phyloP scores from a whole-genome alignment of 2,113 vertebrate genomes.

The Cynoglossus semilaevis region DNA sequence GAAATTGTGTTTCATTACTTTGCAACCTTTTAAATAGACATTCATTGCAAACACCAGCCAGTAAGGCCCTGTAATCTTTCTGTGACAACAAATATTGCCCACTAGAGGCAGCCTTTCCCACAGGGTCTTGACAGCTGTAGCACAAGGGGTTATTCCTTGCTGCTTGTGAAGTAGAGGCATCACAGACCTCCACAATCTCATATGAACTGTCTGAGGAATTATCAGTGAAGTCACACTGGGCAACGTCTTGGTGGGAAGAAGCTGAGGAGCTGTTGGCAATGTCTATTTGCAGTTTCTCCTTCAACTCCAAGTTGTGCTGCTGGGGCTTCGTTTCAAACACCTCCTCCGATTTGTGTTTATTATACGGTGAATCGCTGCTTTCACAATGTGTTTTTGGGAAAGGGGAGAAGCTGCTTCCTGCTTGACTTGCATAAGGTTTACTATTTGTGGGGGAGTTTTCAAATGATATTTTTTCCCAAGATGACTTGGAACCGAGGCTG shows the following conservation, averaged over 20 bases:
- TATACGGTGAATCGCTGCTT: not conserved
- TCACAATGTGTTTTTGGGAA: conserved; percentile 36
- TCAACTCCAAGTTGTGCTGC: not conserved
- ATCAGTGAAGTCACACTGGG: conserved; percentile 34
- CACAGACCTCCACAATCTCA: conserved; percentile 38
- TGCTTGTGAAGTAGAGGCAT: not conserved
- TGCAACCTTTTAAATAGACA: conserved; percentile 83
- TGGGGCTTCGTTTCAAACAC: not conserved
- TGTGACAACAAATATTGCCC: conserved; percentile 70
- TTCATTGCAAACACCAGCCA: conserved; percentile 81
- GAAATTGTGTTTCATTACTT: conserved; percentile 74
- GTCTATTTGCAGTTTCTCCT: conserved; percentile 6
- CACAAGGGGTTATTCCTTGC: conserved; percentile 43
- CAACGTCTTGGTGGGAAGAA: not conserved
- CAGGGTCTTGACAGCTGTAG: conserved; percentile 46
- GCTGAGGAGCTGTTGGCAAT: not conserved
- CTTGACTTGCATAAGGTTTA: conserved; percentile 22
- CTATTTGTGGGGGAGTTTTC: conserved; percentile 16
- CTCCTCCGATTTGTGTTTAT: not conserved
- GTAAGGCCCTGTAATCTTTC: conserved; percentile 79
- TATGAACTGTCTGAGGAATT: conserved; percentile 50
- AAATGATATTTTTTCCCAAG: conserved; percentile 71
- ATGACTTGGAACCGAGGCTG: conserved; percentile 69
- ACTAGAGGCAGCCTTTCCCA: conserved; percentile 9
- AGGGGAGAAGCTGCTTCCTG: conserved; percentile 31